These are phyloP conservation scores for Archegozetes longisetosus DNA, from an alignment of 1,140 invertebrate genomes.

Conservation along the genomic window DNA sequence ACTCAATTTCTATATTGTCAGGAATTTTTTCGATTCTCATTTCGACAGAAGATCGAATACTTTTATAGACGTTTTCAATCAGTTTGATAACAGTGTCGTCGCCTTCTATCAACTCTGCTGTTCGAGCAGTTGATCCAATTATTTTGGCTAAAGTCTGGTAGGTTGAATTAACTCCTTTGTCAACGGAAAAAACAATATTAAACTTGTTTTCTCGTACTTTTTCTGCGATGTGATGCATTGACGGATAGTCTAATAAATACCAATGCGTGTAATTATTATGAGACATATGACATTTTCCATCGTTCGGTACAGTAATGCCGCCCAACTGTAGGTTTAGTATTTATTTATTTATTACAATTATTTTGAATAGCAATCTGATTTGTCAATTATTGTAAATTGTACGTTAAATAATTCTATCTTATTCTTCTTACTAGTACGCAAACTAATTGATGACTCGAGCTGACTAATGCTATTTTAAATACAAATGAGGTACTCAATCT, in stretches of 20 bases:
- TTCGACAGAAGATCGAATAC: conserved; percentile 4
- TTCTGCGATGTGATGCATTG: conserved; percentile 58
- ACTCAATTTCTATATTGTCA: conserved; percentile 11
- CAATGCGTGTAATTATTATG: conserved; percentile 30
- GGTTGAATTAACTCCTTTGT: conserved; percentile 54
- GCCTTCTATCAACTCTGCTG: conserved; percentile 1
- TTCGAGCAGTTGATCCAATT: conserved; percentile 5
- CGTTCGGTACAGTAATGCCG: conserved; percentile 38
- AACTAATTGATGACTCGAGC: too few species aligned
- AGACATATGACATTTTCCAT: conserved; percentile 37
- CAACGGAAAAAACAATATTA: conserved; percentile 94
- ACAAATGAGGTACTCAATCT: too few species aligned
- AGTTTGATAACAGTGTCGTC: conserved; percentile 11
- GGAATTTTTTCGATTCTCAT: background rate
- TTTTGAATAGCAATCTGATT: too few species aligned
- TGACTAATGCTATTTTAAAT: too few species aligned
- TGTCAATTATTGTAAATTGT: too few species aligned
- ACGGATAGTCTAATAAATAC: conserved; percentile 72
- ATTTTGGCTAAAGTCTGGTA: conserved; percentile 42
- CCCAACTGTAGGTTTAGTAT: conserved; percentile 26
- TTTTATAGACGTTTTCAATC: conserved; percentile 15
- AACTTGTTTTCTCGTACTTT: conserved; percentile 85
- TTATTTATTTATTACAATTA: too few species aligned
- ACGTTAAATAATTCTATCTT: too few species aligned
- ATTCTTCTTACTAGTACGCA: too few species aligned